Evolutionary conservation across 2,797 vertebrate genomes (phyloP).

Genomic region (Erethizon dorsatum): DNA sequence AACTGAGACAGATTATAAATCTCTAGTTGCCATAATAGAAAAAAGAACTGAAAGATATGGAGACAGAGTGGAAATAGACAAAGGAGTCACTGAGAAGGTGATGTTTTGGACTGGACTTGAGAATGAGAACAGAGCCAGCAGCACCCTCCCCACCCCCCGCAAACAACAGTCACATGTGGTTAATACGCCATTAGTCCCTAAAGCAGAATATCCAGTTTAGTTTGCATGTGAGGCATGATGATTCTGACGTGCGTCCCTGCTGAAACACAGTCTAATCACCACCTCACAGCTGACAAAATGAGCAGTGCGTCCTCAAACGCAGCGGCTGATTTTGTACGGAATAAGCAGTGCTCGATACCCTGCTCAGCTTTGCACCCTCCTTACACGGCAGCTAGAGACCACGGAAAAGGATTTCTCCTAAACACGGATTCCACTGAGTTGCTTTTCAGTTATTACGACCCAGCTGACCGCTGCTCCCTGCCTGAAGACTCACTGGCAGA

Average conservation of each 20-base stretch:
- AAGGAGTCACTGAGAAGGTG: background rate
- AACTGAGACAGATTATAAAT: background rate
- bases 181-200: conserved; percentile 28
- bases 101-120: background rate
- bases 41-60: background rate
- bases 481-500: background rate
- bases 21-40: background rate
- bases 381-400: background rate
- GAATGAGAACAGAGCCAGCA: background rate
- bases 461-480: conserved; percentile 17
- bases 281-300: background rate
- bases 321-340: background rate
- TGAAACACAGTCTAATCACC: background rate
- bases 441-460: conserved; percentile 52
- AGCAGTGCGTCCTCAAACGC: background rate
- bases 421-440: background rate
- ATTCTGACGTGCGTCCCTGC: background rate
- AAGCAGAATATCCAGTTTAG: background rate
- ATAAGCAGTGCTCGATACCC: background rate
- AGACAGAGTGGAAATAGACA: background rate
- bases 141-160: background rate
- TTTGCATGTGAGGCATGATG: conserved; percentile 19
- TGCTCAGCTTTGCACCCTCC: background rate
- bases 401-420: background rate
- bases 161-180: background rate